Percentiles rank a stretch among this genome's conserved stretches.
Evolutionary conservation across 2,113 vertebrate genomes (phyloP).

Genomic region (Nothoprocta pentlandii): DNA sequence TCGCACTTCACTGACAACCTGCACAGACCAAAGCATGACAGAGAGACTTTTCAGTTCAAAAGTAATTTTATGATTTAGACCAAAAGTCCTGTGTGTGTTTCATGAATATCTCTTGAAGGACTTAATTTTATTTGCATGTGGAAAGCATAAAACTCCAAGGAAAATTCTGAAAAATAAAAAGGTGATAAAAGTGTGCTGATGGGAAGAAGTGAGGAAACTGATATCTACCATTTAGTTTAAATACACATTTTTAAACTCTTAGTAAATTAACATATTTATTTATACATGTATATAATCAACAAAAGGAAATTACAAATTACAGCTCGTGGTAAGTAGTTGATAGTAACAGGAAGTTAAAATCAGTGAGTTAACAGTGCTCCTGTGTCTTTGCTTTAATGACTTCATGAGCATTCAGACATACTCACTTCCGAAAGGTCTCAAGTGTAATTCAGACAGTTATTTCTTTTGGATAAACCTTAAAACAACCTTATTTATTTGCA

Average conservation of each 20-base stretch:
- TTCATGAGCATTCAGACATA: not conserved
- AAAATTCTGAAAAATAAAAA: not conserved
- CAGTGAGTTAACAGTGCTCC: not conserved
- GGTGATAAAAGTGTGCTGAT: not conserved
- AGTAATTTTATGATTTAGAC: not conserved
- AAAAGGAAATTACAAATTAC: slow-evolving; percentile 40
- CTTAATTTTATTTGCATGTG: not conserved
- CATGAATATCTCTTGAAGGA: not conserved
- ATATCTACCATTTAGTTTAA: not conserved
- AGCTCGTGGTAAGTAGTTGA: not conserved
- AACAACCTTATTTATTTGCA: not conserved
- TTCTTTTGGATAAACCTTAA: not conserved
- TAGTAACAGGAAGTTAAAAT: not conserved
- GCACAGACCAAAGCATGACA: not conserved
- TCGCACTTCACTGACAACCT: not conserved
- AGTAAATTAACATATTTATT: not conserved
- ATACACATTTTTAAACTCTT: not conserved
- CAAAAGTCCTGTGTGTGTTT: not conserved
- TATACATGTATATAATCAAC: not conserved
- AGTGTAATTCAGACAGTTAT: not conserved
- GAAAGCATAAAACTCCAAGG: not conserved
- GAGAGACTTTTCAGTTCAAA: not conserved
- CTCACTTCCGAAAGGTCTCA: not conserved
- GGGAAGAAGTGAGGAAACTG: not conserved
- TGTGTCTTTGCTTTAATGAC: not conserved